Base-by-base conservation (phyloP, 2,888 invertebrate species). In the Emmelina monodactyla region DNA sequence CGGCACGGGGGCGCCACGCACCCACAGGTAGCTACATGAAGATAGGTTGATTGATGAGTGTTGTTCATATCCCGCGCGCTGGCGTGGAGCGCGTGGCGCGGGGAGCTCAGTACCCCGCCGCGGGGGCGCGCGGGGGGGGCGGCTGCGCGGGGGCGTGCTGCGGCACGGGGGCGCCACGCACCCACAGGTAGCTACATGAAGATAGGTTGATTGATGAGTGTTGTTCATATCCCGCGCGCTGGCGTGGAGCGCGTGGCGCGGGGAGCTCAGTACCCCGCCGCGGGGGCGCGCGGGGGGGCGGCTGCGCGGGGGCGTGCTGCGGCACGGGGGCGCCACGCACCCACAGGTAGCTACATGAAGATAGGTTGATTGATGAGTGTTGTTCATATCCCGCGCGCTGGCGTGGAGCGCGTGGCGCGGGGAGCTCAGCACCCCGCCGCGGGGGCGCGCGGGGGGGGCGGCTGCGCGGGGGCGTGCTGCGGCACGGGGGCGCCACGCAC, bases 1-100 rank as follows among this genome's bases (percentile, higher is more conserved):
- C 78, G 97, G 37, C 82, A 88, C 0, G 89, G 94, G 57, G 97
- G 97, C 5, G 97, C 97, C 16, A 86, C 87, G 41, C 92, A 92
- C 2, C 90, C 95, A 0, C 85, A 86, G 48, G 76, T 78, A 25
- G n/a, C n/a, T n/a, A n/a, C n/a, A n/a, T n/a, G n/a, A n/a, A n/a
- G n/a, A n/a, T n/a, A n/a, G n/a, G n/a, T n/a, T n/a, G n/a, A n/a
- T n/a, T n/a, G n/a, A n/a, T n/a, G n/a, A n/a, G 92, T 97, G 1
- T 99, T 99, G 75, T 80, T 99, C 43, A 91, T 97, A 55, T 97
- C 98, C 0, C 85, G 93, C 53, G 94, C 96, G 6, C 86, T 97
- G 33, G 96, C 97, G 0, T 91, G 94, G 37, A 88, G 89, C 80
- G 92, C 96, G 43, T 98, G 97, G 97, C 88, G 91, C 58, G 85